These are phyloP conservation scores for Montipora capitata DNA, from an alignment of 92 coral and sea anemone species.

Conservation along the genomic window DNA sequence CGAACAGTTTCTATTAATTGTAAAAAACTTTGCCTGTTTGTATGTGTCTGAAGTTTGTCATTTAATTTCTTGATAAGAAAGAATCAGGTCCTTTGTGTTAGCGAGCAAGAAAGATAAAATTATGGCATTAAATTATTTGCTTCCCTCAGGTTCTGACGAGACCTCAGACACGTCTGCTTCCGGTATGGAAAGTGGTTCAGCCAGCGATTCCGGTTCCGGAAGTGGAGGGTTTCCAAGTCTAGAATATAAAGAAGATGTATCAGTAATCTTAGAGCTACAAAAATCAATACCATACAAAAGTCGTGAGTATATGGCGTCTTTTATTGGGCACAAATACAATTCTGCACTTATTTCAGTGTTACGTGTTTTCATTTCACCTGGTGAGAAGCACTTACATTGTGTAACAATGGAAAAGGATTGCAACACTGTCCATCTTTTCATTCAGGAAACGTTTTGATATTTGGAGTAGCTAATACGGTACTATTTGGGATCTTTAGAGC, in stretches of 20 bases:
- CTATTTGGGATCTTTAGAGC: too few relatives aligned
- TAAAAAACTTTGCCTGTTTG: too few relatives aligned
- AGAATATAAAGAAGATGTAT: neutral
- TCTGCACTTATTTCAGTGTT: too few relatives aligned
- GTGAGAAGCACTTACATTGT: too few relatives aligned
- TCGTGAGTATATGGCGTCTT: constrained; percentile 4
- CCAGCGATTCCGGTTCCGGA: constrained; percentile 1
- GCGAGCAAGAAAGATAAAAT: neutral
- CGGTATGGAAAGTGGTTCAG: neutral
- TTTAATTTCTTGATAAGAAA: neutral
- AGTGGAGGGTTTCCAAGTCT: constrained; percentile 21
- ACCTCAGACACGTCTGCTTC: neutral
- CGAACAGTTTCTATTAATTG: too few relatives aligned
- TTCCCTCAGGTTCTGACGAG: neutral
- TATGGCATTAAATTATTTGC: neutral
- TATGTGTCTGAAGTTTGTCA: too few relatives aligned
- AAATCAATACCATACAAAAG: constrained; percentile 12
- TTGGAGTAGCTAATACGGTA: too few relatives aligned
- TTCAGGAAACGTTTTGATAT: too few relatives aligned
- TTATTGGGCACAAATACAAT: neutral
- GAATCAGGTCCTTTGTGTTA: neutral
- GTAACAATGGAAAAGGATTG: too few relatives aligned
- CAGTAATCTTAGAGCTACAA: constrained; percentile 10
- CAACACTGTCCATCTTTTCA: too few relatives aligned
- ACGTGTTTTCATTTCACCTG: too few relatives aligned